These are phyloP conservation scores for Neosalanx taihuensis DNA, from an alignment of 2,797 vertebrate species.

Conservation along the genomic window DNA sequence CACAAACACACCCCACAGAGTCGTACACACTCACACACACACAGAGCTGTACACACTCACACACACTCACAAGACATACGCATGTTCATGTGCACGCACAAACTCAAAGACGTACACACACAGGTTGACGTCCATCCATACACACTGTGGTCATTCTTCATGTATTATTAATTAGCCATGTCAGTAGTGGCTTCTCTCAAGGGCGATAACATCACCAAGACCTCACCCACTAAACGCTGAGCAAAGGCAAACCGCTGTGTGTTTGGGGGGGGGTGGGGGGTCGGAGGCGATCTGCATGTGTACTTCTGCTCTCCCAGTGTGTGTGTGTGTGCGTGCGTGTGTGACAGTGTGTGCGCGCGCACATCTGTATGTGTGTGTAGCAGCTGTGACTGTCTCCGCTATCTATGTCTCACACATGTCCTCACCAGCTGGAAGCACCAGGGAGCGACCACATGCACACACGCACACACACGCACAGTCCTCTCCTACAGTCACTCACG, in stretches of 20 bases:
- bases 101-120: not conserved
- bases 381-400: not conserved
- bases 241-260: not conserved
- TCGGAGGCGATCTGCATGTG: not conserved
- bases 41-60: conserved; percentile 15
- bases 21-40: not conserved
- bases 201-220: not conserved
- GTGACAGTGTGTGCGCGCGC: not conserved
- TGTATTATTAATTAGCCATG: not conserved
- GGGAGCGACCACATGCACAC: not conserved
- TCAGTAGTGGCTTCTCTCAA: not conserved
- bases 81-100: not conserved
- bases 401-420: no score
- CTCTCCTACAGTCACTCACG: not conserved
- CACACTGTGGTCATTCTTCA: not conserved
- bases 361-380: not conserved
- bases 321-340: not conserved
- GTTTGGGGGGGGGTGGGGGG: not conserved
- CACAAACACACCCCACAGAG: not conserved
- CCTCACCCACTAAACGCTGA: not conserved
- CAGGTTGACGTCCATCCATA: not conserved
- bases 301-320: not conserved
- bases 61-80: not conserved
- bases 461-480: not conserved
- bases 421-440: not conserved